Conservation (phyloP, 2,888 invertebrate genomes). For the Cetonia aurata region DNA sequence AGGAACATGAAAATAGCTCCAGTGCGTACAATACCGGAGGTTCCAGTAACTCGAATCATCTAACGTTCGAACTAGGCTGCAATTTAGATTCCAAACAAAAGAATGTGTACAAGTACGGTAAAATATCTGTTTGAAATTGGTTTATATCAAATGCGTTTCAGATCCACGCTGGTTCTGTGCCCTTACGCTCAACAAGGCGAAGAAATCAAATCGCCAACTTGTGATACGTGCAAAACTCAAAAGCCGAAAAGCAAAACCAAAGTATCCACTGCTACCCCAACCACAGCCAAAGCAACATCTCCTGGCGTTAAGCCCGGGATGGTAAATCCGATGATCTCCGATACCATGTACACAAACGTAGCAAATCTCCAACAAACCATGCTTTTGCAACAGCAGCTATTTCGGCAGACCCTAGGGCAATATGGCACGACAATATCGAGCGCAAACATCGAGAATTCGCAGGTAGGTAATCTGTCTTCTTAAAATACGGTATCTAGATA, state of each 20-base stretch:
- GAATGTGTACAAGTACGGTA: conserved; percentile 56
- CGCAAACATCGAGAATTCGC: conserved; percentile 26
- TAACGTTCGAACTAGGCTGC: conserved; percentile 69
- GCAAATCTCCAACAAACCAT: conserved; percentile 79
- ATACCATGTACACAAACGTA: conserved; percentile 79
- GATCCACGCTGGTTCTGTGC: conserved; percentile 61
- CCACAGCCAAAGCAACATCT: conserved; percentile 54
- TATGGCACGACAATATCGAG: conserved; percentile 62
- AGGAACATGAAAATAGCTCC: conserved; percentile 75
- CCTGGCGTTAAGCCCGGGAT: conserved; percentile 56
- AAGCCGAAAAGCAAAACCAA: conserved; percentile 58
- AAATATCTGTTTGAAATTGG: conserved; percentile 39
- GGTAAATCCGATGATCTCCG: conserved; percentile 65
- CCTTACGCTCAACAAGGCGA: conserved; percentile 57
- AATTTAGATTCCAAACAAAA: conserved; percentile 65
- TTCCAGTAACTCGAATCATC: conserved; percentile 77
- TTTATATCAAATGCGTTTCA: conserved; percentile 46
- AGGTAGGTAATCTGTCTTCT: not conserved
- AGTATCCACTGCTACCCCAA: conserved; percentile 50
- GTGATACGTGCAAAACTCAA: conserved; percentile 57
- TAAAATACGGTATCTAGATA: not conserved
- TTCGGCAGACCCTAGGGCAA: conserved; percentile 69
- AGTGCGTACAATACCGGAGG: conserved; percentile 83
- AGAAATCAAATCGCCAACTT: conserved; percentile 52
- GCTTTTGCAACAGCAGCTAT: conserved; percentile 75